Conservation (phyloP, 2,797 vertebrate species). For the Labroides dimidiatus region DNA sequence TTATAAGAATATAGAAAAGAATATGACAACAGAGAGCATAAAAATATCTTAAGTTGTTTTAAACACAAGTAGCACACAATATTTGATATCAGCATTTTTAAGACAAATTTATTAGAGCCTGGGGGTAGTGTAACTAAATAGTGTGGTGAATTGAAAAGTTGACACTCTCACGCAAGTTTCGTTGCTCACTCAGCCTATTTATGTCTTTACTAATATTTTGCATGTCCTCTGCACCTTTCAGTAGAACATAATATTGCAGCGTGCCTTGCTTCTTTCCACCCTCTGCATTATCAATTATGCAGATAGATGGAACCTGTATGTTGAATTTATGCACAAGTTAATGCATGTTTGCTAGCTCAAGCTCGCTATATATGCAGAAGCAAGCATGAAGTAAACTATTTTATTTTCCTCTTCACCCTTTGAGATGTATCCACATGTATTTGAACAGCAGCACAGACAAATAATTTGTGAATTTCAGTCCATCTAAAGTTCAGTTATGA, state of each 20-base stretch:
- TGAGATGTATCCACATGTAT: not conserved
- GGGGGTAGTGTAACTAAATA: not conserved
- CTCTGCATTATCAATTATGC: conserved; percentile 12
- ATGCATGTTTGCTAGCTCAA: conserved; percentile 41
- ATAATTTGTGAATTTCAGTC: not conserved
- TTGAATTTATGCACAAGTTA: conserved; percentile 18
- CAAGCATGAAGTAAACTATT: not conserved
- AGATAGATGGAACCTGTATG: conserved; percentile 20
- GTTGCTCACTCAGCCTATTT: conserved; percentile 13
- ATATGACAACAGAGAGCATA: too few relatives aligned
- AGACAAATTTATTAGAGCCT: not conserved
- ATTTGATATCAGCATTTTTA: not conserved
- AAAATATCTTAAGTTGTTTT: too few relatives aligned
- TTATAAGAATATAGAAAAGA: too few relatives aligned
- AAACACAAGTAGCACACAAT: not conserved
- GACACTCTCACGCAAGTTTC: not conserved
- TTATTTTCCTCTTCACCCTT: not conserved
- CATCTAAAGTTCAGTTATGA: not conserved
- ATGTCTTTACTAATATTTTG: conserved; percentile 9
- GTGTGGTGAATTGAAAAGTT: conserved; percentile 38
- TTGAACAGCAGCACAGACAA: not conserved
- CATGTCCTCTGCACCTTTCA: conserved; percentile 14
- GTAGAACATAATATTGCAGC: conserved; percentile 4
- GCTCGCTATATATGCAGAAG: conserved; percentile 63
- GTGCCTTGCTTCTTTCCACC: conserved; percentile 30